phyloP scores from a whole-genome alignment of 2,888 invertebrate species.

The Napeogenes sylphis region DNA sequence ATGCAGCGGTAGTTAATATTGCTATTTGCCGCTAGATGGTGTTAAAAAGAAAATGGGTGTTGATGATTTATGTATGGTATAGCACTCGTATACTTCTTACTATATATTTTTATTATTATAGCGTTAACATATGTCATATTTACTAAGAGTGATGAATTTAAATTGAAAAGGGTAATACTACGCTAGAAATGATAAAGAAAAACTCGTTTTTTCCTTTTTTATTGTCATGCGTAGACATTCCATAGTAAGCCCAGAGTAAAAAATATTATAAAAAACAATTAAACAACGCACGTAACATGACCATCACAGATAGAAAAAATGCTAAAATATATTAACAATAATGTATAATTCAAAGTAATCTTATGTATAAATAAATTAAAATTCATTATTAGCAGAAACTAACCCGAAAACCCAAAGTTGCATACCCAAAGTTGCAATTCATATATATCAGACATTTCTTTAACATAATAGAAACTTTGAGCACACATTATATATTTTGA shows the following conservation, averaged over 20 bases:
- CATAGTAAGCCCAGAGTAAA: constrained; percentile 12
- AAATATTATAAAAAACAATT: neutral
- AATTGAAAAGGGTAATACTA: neutral
- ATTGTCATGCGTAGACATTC: constrained; percentile 5
- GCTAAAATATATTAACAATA: constrained; percentile 24
- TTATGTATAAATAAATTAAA: neutral
- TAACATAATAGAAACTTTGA: no score
- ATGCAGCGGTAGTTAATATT: constrained; percentile 1
- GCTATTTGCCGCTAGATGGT: constrained; percentile 37
- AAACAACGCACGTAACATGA: constrained; percentile 4
- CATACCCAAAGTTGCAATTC: no score
- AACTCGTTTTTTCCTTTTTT: neutral
- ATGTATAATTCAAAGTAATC: neutral
- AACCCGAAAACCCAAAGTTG: no score
- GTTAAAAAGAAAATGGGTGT: neutral
- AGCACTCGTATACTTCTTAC: no score
- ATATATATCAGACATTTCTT: no score
- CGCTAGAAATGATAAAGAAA: neutral
- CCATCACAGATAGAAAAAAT: constrained; percentile 25
- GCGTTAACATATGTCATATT: no score
- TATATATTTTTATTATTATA: no score
- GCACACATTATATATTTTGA: no score
- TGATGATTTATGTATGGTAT: no score
- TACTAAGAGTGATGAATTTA: neutral
- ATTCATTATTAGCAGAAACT: no score